Evolutionary conservation across 2,797 vertebrate genomes (phyloP).

Genomic region (Poeciliopsis paucimaculata): DNA sequence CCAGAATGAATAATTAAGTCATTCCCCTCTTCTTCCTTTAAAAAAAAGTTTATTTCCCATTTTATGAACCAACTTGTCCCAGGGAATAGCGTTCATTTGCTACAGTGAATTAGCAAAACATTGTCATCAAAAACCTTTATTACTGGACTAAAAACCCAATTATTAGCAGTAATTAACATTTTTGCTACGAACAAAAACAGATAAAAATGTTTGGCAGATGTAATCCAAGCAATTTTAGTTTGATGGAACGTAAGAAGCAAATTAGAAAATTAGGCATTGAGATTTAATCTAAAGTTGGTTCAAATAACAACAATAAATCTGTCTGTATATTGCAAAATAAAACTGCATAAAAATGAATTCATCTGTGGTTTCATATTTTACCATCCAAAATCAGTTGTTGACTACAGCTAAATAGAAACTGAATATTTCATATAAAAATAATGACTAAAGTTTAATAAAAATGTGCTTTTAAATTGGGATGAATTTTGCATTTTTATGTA

Average conservation of each 20-base stretch:
- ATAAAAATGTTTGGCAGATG: background rate
- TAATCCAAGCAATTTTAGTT: background rate
- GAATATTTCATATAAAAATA: background rate
- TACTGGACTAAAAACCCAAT: no score
- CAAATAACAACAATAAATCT: background rate
- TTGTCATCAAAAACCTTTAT: background rate
- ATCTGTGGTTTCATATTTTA: background rate
- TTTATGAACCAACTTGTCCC: background rate
- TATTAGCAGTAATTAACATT: no score
- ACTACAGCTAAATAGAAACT: background rate
- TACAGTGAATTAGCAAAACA: background rate
- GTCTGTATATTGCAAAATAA: background rate
- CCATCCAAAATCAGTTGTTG: background rate
- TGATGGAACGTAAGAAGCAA: background rate
- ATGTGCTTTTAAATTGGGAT: background rate
- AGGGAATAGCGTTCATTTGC: background rate
- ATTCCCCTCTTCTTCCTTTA: background rate
- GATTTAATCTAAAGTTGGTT: background rate
- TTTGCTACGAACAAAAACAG: no score
- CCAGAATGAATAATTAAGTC: background rate
- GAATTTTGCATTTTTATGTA: background rate
- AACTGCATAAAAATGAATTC: background rate
- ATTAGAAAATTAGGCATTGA: background rate
- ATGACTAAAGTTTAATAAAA: background rate
- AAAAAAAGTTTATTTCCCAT: background rate